phyloP scores from a whole-genome alignment of 2,888 invertebrate genomes.

The Melanargia galathea region DNA sequence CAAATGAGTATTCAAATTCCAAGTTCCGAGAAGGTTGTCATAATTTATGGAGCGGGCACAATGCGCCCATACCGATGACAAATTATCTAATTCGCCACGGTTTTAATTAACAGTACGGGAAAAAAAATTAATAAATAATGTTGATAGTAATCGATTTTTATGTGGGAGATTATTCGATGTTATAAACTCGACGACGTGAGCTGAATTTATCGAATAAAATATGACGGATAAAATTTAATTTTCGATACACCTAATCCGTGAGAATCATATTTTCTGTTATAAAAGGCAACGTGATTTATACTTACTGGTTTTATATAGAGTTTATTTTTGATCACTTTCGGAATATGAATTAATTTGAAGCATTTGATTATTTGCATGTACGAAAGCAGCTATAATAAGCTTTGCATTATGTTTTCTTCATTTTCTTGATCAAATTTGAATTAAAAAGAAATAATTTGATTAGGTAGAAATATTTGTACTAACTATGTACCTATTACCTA shows the following conservation, averaged over 20 bases:
- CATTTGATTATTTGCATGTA: neutral
- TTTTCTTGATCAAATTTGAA: no score
- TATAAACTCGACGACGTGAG: slow-evolving; percentile 11
- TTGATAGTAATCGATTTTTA: slow-evolving; percentile 19
- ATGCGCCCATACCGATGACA: slow-evolving; percentile 65
- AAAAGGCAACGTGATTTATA: neutral
- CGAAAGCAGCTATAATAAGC: neutral
- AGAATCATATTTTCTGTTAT: slow-evolving; percentile 3
- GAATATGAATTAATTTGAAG: neutral
- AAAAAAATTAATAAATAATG: slow-evolving; percentile 43
- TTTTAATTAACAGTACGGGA: slow-evolving; percentile 40
- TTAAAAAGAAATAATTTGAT: no score
- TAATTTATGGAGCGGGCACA: slow-evolving; percentile 65
- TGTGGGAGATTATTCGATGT: slow-evolving; percentile 8
- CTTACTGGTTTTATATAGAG: neutral
- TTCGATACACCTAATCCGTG: slow-evolving; percentile 8
- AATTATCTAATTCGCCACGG: slow-evolving; percentile 72
- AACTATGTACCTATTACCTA: no score
- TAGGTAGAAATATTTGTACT: no score
- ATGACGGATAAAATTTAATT: slow-evolving; percentile 1
- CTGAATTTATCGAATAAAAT: slow-evolving; percentile 16
- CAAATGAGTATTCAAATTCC: slow-evolving; percentile 48
- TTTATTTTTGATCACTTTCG: neutral
- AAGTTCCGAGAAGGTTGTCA: slow-evolving; percentile 67
- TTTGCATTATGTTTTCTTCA: neutral